These are phyloP conservation scores for Aphaenogaster ashmeadi DNA, from an alignment of 1,140 invertebrate genomes.

Conservation along the genomic window DNA sequence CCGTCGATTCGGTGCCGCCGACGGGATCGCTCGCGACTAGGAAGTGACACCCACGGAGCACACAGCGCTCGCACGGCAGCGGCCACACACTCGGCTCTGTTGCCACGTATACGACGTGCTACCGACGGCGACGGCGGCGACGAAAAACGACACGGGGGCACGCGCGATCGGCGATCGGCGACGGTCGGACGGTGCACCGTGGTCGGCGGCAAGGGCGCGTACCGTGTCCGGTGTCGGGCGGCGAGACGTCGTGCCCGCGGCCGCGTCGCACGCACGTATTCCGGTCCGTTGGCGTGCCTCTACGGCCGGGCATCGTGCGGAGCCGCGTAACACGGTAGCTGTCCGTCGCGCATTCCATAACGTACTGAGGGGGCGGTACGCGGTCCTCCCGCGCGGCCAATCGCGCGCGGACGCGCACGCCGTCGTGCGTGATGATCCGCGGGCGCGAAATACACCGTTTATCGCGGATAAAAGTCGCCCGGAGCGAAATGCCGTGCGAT, in stretches of 20 bases:
- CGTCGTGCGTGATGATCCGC: constrained; percentile 77
- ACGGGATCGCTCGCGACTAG: constrained; percentile 84
- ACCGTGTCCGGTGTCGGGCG: constrained; percentile 70
- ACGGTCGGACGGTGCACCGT: background rate
- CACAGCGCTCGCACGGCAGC: constrained; percentile 73
- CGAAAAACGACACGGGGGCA: constrained; percentile 79
- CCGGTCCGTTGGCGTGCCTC: constrained; percentile 72
- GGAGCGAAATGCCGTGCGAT: constrained; percentile 74
- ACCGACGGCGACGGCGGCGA: constrained; percentile 75
- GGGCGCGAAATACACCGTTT: constrained; percentile 53
- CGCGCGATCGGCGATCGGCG: constrained; percentile 66
- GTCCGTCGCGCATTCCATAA: constrained; percentile 86
- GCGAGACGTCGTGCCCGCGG: constrained; percentile 70
- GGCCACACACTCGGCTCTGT: constrained; percentile 81
- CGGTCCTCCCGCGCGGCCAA: constrained; percentile 75
- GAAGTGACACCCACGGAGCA: constrained; percentile 80
- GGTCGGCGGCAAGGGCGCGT: constrained; percentile 18
- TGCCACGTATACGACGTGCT: constrained; percentile 83
- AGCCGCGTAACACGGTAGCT: constrained; percentile 87
- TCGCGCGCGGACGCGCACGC: constrained; percentile 66
- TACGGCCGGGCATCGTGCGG: constrained; percentile 84
- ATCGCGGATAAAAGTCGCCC: constrained; percentile 78
- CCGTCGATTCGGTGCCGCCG: constrained; percentile 65
- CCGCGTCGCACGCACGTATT: constrained; percentile 63
- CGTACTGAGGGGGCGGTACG: constrained; percentile 79